Base-by-base conservation (phyloP, 2,797 vertebrate species). In the Denticeps clupeoides region DNA sequence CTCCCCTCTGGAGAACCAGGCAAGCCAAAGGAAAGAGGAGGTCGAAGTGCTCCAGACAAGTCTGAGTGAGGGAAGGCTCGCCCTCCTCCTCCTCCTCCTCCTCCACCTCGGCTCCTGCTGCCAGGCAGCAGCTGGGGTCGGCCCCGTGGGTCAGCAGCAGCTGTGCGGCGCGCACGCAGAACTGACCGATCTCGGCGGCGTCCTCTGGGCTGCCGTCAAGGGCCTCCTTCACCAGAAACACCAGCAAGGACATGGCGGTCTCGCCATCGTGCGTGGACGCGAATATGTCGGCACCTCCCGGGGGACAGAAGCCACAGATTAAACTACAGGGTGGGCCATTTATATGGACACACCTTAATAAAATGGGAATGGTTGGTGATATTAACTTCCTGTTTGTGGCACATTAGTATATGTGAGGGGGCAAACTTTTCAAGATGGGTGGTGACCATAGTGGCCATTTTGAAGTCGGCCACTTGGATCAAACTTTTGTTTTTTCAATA, bases 21-120 rank as follows among this genome's bases (percentile, higher is more conserved):
- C 82, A 74, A 10, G 90, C 79, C 52, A 97, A 79, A 0, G 75
- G 83, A 54, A 92, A 90, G 43, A 93, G 87, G 49, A 81, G 62
- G 32, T 87, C 85, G 41, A 93, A 97, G 69, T 82, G 79, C 67
- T 89, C 85, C 60, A 97, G 80, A 82, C 90, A 92, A 4, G 85
- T 82, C 57, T 88, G 82, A 0, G 81, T 91, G 69, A 97, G 81
- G 1, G 73, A 78, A 45, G 87, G 82, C 52, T 93, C 87, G 0
- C 82, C 82, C 1, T 72, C 82, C 61, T 62, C 64, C 0, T 58
- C 58, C 18, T 13, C 52, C 13, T 47, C 55, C 22, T 44, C 49
- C 3, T 52, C 41, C 9, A 28, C 69, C 43, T 71, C 48, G 3
- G 2, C 45, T 24, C 12, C 26, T 19, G 3, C 6, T 0, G 81